Evolutionary conservation across 2,797 vertebrate species (phyloP), one percentile per base, ranked within the genome.

Genomic region (Centroberyx gerrardi): DNA sequence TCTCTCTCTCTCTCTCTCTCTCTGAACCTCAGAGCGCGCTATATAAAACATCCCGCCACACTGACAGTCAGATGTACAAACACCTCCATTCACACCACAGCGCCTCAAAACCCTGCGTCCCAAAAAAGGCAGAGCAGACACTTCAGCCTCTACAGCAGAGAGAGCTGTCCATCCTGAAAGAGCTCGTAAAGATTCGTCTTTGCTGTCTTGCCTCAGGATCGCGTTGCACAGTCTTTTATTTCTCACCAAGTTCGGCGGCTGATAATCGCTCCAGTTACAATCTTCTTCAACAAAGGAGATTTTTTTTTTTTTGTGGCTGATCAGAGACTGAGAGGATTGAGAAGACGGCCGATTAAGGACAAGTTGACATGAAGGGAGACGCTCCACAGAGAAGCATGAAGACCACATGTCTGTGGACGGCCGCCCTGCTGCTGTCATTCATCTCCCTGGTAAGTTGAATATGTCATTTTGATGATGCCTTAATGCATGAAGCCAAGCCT

Each of bases 361-460:
- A 58, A 81, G 69, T 79, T 69, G 85, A 83, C 82, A 81, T 74
- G 86, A 85, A 70, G 68, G 72, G 72, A 75, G 75, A 77, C 60
- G 44, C 73, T 87, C 84, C 80, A 68, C 82, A 44, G 4, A 60
- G 81, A 96, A 75, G 89, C 91, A 97, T 97, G 96, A 96, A 93
- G 95, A 90, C 94, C 92, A 93, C 96, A 76, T 95, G 95, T 86
- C 95, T 96, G 93, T 94, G 96, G 93, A 93, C 94, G 79, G 93
- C 95, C 74, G 93, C 96, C 78, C 93, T 95, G 87, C 93, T 97
- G 92, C 95, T 97, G 88, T 93, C 96, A 76, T 87, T 95, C 62
- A 83, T 96, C 84, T 96, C 95, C 90, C 94, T 96, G 96, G 97
- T 98, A 94, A 98, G 97, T 97, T 88, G 17, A 76, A 80, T 71